A percentile compares a stretch with the other conserved stretches of the same genome.
These are phyloP conservation scores for Hetaerina americana DNA, from an alignment of 1,140 invertebrate genomes.

Conservation along the genomic window DNA sequence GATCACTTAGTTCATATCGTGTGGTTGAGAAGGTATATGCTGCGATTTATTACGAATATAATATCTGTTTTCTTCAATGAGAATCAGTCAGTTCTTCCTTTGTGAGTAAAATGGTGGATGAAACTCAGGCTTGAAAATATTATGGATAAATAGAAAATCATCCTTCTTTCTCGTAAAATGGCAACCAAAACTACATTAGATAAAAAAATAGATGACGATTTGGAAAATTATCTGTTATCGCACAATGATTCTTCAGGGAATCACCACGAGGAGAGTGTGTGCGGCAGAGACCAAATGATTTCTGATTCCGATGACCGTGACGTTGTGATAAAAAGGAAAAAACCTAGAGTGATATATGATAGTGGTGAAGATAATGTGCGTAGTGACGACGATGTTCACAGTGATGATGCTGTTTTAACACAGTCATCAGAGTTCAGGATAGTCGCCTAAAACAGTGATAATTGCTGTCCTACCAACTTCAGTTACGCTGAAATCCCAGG, in stretches of 20 bases:
- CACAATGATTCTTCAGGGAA: not conserved
- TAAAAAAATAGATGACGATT: too few species aligned
- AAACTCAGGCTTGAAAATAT: not conserved
- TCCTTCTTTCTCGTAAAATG: not conserved
- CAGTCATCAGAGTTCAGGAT: not conserved
- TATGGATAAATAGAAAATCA: not conserved
- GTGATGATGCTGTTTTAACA: not conserved
- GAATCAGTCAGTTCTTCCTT: too few species aligned
- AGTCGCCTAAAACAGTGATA: not conserved
- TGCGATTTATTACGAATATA: too few species aligned
- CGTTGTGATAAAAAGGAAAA: not conserved
- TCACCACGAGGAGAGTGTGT: not conserved
- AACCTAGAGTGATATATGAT: not conserved
- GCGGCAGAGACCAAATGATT: not conserved
- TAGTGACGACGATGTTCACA: not conserved
- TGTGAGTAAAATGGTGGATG: not conserved
- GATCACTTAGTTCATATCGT: too few species aligned
- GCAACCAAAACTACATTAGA: not conserved
- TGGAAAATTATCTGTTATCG: too few species aligned
- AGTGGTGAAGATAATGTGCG: too few species aligned
- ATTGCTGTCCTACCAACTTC: not conserved
- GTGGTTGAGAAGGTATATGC: too few species aligned
- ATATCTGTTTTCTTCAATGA: too few species aligned
- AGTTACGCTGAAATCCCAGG: not conserved
- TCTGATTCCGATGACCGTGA: not conserved